Base-by-base conservation (phyloP, 64 coral and sea anemone species). In the Catalaphyllia jardinei region DNA sequence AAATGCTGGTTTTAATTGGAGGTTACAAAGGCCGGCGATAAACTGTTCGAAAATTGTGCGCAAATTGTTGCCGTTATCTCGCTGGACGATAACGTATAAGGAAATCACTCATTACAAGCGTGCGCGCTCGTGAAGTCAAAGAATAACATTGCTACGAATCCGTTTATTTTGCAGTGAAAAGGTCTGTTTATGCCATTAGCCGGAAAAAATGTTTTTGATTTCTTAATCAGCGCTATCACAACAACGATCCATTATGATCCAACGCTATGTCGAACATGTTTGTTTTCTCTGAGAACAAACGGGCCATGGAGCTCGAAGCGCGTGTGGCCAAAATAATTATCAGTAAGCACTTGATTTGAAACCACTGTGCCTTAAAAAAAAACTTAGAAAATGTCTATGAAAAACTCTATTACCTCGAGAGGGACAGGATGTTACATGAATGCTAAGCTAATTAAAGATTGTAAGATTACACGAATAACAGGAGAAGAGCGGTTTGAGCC, bases 161-260 rank as follows among this genome's bases (percentile, higher is more conserved):
- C 81, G 81, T 85, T 85, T 85, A 85, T 71, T 85, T 39, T 85
- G 42, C 63, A 69, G 62, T 71, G 81, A 85, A 39, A 50, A 22
- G 46, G 81, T 71, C 81, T 85, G 81, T 85, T 85, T 85, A 85
- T 85, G 30, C 81, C 81, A 85, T 85, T 85, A 85, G 81, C 81
- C 62, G 81, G 81, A 69, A 71, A 71, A 85, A 85, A 85, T 85
- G 81, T 71, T 85, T 85, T 85, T 85, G 81, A 85, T 85, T 69
- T 85, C 63, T 27, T 71, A 85, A 35, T 71, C 81, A 65, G 81
- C 62, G 81, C 63, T 85, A 85, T 85, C 81, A 85, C 61, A 85
- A 85, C 81, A 85, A 85, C 31, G 62, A 52, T 51, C 81, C 81
- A 85, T 85, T 85, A 85, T 85, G 81, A 25, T 22, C 10, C 62